Base-by-base conservation (phyloP, 2,888 invertebrate species). In the Panzeria rudis region DNA sequence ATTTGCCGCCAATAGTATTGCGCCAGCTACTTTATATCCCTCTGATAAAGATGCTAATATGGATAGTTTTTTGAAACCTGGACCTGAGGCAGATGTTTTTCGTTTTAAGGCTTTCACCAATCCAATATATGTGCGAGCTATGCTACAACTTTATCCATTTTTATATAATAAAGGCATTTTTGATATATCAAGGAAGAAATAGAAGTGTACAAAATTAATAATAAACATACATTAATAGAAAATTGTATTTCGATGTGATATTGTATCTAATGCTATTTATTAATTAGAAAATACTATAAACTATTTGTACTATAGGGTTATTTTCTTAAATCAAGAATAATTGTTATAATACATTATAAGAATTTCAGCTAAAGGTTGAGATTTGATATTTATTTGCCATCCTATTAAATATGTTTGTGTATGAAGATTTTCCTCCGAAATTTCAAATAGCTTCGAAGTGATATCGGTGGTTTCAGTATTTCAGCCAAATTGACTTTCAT, bases 111-210 rank as follows among this genome's bases (percentile, higher is more conserved):
- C 83, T 2, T 88, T 87, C 3, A 72, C 73, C 0, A 89, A 90
- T 88, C 89, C 90, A 0, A 83, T 88, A 52, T 92, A 89, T 75
- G 87, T 78, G 3, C 87, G 85, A 35, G 88, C 91, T 3, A 90
- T 91, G 91, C 73, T 78, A 4, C 87, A 89, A 47, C 64, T 91
- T 41, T 76, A 89, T 41, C 91, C 90, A 15, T 92, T 91, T 78
- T 88, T 92, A 59, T 87, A 90, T 3, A 88, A 90, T 41, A 90
- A 89, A 44, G 92, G 92, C 0, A 23, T 86, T 8, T 88, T 82
- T 68, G 84, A 80, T 66, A 13, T 56, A 4, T 64, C 41, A 3
- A 5, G 23, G 9, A 23, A 54, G 20, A 20, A 47, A 59, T 32
- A n/a, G 41, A 11, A n/a, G 7, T 17, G 32, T 11, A 50, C 2